These are phyloP conservation scores for Corydoras sp. DNA, from an alignment of 2,113 vertebrate genomes.

Conservation along the genomic window DNA sequence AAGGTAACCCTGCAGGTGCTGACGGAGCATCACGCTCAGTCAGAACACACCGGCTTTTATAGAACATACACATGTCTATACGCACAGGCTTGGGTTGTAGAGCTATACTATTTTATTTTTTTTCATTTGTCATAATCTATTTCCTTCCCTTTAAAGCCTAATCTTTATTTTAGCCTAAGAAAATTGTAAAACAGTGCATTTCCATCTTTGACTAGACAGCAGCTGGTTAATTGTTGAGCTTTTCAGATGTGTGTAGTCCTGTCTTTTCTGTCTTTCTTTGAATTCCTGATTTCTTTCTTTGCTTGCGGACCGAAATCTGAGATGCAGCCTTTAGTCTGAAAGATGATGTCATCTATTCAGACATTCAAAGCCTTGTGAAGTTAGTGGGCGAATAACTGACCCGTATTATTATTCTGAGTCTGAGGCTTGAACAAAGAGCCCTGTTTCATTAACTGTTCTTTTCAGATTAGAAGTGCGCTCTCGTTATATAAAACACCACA, in stretches of 20 bases:
- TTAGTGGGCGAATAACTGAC: slow-evolving; percentile 30
- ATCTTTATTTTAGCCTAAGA: no score
- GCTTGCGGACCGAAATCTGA: background rate
- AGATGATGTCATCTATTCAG: slow-evolving; percentile 43
- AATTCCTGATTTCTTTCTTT: background rate
- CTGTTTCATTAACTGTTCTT: slow-evolving; percentile 18
- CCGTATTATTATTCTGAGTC: slow-evolving; percentile 12
- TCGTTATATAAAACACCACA: slow-evolving; percentile 1
- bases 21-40: background rate
- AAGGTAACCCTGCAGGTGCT: slow-evolving; percentile 39
- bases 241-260: no score
- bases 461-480: slow-evolving; percentile 9
- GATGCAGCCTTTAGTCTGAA: slow-evolving; percentile 1
- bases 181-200: background rate
- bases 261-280: background rate
- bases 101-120: no score
- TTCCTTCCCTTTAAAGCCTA: no score
- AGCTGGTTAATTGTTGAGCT: background rate
- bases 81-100: background rate
- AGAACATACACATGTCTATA: background rate
- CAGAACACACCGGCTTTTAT: background rate
- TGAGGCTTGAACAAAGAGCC: slow-evolving; percentile 14
- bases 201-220: background rate
- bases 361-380: slow-evolving; percentile 37
- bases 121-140: no score